Base-by-base conservation (phyloP, 2,797 vertebrate genomes). In the Sandelia bainsii region DNA sequence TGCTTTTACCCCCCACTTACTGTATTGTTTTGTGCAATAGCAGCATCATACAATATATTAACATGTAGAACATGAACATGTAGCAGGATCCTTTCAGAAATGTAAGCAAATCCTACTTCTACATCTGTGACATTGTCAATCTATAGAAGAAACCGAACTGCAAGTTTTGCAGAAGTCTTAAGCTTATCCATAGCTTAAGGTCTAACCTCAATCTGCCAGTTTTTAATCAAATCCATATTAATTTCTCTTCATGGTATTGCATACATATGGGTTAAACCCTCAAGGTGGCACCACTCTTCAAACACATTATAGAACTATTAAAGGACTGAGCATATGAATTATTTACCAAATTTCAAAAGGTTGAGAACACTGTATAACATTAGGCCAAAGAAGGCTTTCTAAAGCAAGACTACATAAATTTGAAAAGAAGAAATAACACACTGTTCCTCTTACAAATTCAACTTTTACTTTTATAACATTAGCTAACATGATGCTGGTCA, bases 181-280 rank as follows among this genome's bases (percentile, higher is more conserved):
- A 69, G 74, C 53, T 81, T 54, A 68, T 62, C 70, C 37, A 3
- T 46, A 64, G 72, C 69, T 79, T 50, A 44, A 45, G 73, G 70
- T 75, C 71, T 74, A 87, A 86, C 87, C 87, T 83, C 68, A 85
- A 83, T 86, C 79, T 86, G 85, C 87, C 85, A 87, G 66, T 69
- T 76, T 63, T 66, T 66, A 72, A 66, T 70, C 49, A 70, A 80
- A 84, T 75, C 72, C 72, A 75, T 72, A 78, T 84, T 79, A 5
- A 72, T 66, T 75, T 56, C 68, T 66, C 62, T 50, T 70, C 56
- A 66, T 74, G 61, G 11, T 50, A 67, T 67, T 65, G 54, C 68
- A 79, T 56, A 76, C 46, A 72, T 60, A 57, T 40, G 42, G 32
- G 65, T 57, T 82, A 65, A 81, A 74, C 46, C 80, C 65, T 42